Conservation (phyloP, 2,113 vertebrate species). For the Eulemur macaco region DNA sequence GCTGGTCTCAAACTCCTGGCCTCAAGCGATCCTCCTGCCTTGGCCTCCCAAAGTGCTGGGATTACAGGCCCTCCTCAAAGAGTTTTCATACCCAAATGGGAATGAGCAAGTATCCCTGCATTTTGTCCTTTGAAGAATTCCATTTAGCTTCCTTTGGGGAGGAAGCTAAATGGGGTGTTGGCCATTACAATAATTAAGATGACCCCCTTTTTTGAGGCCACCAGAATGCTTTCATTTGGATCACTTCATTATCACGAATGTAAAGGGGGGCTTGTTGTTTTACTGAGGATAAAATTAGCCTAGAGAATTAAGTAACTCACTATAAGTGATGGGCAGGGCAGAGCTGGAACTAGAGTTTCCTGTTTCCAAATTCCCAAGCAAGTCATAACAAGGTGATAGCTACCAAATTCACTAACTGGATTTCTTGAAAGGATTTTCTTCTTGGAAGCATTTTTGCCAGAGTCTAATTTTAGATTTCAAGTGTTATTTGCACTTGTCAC, state of each 20-base stretch:
- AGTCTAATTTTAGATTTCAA: constrained; percentile 18
- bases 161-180: not conserved
- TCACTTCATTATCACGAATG: not conserved
- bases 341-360: not conserved
- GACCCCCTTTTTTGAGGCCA: not conserved
- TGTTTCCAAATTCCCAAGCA: not conserved
- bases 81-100: not conserved
- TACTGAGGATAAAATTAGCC: constrained; percentile 12
- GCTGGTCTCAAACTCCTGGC: too few species aligned
- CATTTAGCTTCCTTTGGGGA: not conserved
- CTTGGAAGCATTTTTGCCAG: constrained; percentile 7
- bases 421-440: constrained; percentile 37
- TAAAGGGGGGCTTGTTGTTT: not conserved
- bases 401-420: not conserved
- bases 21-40: too few species aligned
- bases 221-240: not conserved
- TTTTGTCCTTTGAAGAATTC: not conserved
- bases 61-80: not conserved
- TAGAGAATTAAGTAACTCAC: not conserved
- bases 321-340: not conserved
- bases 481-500: not conserved
- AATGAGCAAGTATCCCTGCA: not conserved
- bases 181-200: not conserved
- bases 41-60: too few species aligned
- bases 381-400: not conserved